Percentiles rank a stretch among this genome's conserved stretches.
Conservation (phyloP, 2,888 invertebrate genomes). For the Diadromus collaris region DNA sequence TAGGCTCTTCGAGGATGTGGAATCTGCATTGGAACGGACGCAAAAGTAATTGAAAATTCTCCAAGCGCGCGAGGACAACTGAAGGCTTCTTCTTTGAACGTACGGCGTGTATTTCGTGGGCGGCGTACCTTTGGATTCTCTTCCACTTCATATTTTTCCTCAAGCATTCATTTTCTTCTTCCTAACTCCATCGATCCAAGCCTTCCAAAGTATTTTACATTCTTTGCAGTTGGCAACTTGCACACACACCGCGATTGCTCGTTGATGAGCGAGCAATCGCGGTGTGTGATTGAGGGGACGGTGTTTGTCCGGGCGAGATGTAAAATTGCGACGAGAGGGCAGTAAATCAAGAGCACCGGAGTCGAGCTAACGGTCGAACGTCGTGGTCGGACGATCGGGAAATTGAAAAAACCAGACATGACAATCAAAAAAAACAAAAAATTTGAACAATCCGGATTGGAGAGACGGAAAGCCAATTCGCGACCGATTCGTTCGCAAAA, state of each 20-base stretch:
- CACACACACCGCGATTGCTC: neutral
- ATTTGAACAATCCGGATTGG: conserved; percentile 11
- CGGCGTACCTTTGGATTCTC: neutral
- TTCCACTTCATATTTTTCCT: neutral
- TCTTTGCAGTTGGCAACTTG: neutral
- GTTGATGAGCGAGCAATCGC: conserved; percentile 9
- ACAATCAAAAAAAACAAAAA: conserved; percentile 2
- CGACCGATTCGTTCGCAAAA: conserved; percentile 47
- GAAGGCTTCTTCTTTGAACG: no score
- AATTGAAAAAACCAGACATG: conserved; percentile 35
- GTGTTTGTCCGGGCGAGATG: neutral
- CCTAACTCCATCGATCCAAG: neutral
- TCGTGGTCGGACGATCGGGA: conserved; percentile 37
- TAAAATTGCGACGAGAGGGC: conserved; percentile 4
- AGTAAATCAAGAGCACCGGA: conserved; percentile 30
- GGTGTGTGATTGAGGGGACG: no score
- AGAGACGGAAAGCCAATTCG: conserved; percentile 46
- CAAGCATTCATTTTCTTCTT: neutral
- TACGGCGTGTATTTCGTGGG: no score
- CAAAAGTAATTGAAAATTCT: conserved; percentile 4
- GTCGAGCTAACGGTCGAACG: conserved; percentile 25
- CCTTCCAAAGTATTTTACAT: neutral
- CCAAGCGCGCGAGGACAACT: neutral
- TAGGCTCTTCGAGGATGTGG: neutral
- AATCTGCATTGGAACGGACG: no score